Conservation (phyloP, 2,888 invertebrate species). For the Andrena haemorrhoa region DNA sequence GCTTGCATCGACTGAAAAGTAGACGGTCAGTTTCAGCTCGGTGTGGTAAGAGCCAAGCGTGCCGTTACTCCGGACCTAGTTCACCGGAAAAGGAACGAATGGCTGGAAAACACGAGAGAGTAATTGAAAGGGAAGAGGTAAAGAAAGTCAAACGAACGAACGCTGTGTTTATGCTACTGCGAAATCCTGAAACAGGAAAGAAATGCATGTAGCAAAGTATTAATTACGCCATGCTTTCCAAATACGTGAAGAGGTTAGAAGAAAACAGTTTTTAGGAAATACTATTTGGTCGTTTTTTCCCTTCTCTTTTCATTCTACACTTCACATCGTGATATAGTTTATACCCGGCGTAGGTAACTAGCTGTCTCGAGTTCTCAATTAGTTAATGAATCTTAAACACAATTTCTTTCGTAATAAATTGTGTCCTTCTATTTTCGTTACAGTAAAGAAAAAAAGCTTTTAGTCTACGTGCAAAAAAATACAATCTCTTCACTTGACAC, state of each 20-base stretch:
- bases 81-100: constrained; percentile 46
- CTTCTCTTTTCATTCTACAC: too few species aligned
- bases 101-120: constrained; percentile 41
- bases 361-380: too few species aligned
- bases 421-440: too few species aligned
- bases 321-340: too few species aligned
- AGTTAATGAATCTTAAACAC: too few species aligned
- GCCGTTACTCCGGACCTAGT: constrained; percentile 31
- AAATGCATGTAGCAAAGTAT: constrained; percentile 6
- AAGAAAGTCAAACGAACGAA: constrained; percentile 37
- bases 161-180: constrained; percentile 13
- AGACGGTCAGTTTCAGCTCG: constrained; percentile 23
- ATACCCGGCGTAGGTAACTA: too few species aligned
- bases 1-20: constrained; percentile 11
- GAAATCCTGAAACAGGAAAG: constrained; percentile 5
- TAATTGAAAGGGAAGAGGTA: constrained; percentile 39
- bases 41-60: constrained; percentile 14
- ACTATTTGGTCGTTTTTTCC: background rate
- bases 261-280: background rate
- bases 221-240: constrained; percentile 15
- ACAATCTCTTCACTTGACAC: too few species aligned
- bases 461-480: too few species aligned
- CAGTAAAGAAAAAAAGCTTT: too few species aligned
- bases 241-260: background rate
- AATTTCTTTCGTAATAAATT: too few species aligned